Evolutionary conservation across 2,797 vertebrate genomes (phyloP), one percentile per base, ranked within the genome.

Genomic region (Cyprinella venusta): DNA sequence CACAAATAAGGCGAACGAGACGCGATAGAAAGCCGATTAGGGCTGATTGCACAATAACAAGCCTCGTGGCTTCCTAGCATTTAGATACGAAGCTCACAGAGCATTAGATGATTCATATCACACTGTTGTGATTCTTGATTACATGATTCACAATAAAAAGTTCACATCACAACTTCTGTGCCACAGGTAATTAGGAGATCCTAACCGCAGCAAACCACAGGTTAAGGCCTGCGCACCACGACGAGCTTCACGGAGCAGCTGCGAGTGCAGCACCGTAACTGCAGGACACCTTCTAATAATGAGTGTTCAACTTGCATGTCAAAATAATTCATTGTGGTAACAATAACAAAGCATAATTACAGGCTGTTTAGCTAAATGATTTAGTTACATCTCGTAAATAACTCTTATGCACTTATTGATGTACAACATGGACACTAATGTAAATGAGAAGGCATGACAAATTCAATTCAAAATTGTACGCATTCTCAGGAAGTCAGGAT

Each of bases 51-150:
- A 79, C 72, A 86, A 74, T 86, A 84, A 87, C 84, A 78, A 78
- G 52, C 72, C 68, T 78, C 74, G 61, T 83, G 72, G 80, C 76
- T 74, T 74, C 26, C 76, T 67, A 52, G 79, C 79, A 48, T 82
- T 67, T 80, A 75, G 45, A 77, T 65, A 50, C 77, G 63, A 54
- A 71, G 70, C 64, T 84, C 38, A 82, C 50, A 83, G 81, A 59
- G 64, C 68, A 78, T 82, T 87, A 86, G 84, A 88, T 86, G 86
- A 87, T 79, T 85, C 84, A 88, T 86, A 33, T 81, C 56, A 76
- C 83, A 81, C 40, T 50, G 30, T 81, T 86, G 54, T 71, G 75
- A 64, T 83, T 79, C 67, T 42, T 71, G 64, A 82, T 52, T 38
- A 67, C 30, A 33, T 52, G 63, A 67, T 68, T 76, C 63, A 82